Base-by-base conservation (phyloP, 2,888 invertebrate genomes). In the Diachrysia chrysitis region DNA sequence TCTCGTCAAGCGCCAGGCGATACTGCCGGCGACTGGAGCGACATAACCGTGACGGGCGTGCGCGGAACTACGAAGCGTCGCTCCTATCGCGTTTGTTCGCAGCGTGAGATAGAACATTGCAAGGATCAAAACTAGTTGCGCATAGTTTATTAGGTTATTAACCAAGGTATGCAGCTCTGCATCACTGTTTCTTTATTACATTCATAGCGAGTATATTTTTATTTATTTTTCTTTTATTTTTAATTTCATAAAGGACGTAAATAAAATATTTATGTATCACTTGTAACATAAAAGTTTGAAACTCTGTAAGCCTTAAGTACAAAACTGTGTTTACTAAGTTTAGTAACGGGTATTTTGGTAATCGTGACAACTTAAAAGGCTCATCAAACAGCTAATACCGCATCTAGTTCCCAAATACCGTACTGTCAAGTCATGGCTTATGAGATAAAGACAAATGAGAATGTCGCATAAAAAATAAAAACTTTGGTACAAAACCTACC, bases 21-120 rank as follows among this genome's bases (percentile, higher is more conserved):
- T 86, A 94, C 94, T 94, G 88, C 81, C 37, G 69, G 89, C 93
- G 92, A 91, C 72, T 67, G 70, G 65, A 82, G 93, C 94, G 94
- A 91, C 94, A 87, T 87, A 74, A 78, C 79, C 71, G 69, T 81
- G 82, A 82, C 90, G 94, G 90, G 46, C 59, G 72, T 73, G 69
- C 70, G 74, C 66, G 83, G 92, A 91, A 94, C 94, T 93, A 93
- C 60, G 53, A 56, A 82, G 88, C 90, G 78, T 76, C 42, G 61
- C 65, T 66, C 65, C 62, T 77, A 68, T 69, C 69, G 63, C 61
- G 63, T 57, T 66, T 74, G 70, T 74, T 78, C 67, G 62, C 55
- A 78, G 69, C 56, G 57, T 65, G 61, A 66, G 65, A 71, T 57
- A 61, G 71, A 79, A 76, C 82, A 78, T 83, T 83, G 81, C 87